A percentile compares a stretch with the other conserved stretches of the same genome.
phyloP scores from a whole-genome alignment of 1,140 invertebrate species.

The Drosophila busckii region DNA sequence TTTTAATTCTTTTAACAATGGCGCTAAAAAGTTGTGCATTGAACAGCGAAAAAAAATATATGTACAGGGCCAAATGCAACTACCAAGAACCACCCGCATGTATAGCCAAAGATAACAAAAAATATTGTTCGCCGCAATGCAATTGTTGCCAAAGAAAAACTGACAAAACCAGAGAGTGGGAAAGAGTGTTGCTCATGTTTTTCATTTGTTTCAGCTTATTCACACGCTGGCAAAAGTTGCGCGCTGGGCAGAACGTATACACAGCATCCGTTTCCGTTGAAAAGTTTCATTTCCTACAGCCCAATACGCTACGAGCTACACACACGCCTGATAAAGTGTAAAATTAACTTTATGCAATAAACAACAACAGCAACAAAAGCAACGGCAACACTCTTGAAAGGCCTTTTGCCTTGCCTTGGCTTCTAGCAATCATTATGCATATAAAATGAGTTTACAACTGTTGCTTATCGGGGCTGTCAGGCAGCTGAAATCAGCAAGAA shows the following conservation, averaged over 20 bases:
- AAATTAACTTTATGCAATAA: conserved; percentile 74
- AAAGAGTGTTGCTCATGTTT: conserved; percentile 11
- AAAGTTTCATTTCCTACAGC: conserved; percentile 74
- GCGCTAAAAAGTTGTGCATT: conserved; percentile 76
- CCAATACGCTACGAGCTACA: conserved; percentile 36
- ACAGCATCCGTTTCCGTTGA: conserved; percentile 69
- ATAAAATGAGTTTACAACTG: conserved; percentile 39
- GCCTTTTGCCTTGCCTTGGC: neutral
- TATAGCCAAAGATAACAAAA: conserved; percentile 65
- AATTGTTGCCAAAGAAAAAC: conserved; percentile 69
- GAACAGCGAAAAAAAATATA: conserved; percentile 48
- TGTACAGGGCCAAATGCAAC: neutral
- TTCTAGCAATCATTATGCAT: no score
- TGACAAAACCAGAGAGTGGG: neutral
- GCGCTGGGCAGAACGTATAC: conserved; percentile 43
- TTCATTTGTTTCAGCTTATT: conserved; percentile 74
- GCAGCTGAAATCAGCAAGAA: no score
- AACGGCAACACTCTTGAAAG: conserved; percentile 33
- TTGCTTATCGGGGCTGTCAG: no score
- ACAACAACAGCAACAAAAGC: conserved; percentile 50
- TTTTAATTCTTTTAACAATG: conserved; percentile 75
- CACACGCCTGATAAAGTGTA: conserved; percentile 52
- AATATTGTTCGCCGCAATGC: conserved; percentile 75
- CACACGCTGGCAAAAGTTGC: conserved; percentile 48
- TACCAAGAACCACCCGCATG: conserved; percentile 41